Base-by-base conservation (phyloP, 2,113 vertebrate species). In the Axis porcinus region DNA sequence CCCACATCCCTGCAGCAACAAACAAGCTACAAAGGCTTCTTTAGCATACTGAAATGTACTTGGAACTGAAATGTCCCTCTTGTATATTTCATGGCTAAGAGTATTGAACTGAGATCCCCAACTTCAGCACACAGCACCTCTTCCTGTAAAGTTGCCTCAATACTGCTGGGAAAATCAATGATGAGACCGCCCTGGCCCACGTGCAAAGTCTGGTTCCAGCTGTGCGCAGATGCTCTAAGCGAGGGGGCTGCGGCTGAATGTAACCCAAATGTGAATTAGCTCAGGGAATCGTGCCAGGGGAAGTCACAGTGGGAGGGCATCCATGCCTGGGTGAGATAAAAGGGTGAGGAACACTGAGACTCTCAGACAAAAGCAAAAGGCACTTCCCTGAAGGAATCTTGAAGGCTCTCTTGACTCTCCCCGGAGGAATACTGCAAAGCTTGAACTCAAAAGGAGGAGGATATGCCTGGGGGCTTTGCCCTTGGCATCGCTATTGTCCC, bases 391-490 rank as follows among this genome's bases (percentile, higher is more conserved):
- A 21, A 64, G 60, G 79, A 30, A 78, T 50, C 55, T 1, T 12
- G 58, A 70, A 58, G 25, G 28, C 8, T 83, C 74, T 50, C 47
- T 28, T 0, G 28, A 36, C 45, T 76, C 54, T 17, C 74, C 25
- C 13, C 36, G 54, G 54, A 43, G 2, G 28, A 36, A 9, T 14
- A 7, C 1, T 28, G 21, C 30, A 62, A 91, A 57, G 30, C 3
- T 23, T 6, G 4, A 30, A 23, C 25, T 55, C 36, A 30, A 40
- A 84, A 45, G 4, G 19, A 47, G 47, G 27, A 17, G 36, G 47
- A 7, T 2, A 23, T 19, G 2, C 16, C 30, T 0, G 0, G 30
- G 25, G 43, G 28, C 12, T 40, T 40, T 3, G 3, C 21, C 36
- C 10, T n/a, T 30, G 45, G 52, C 27, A 45, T 62, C 54, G 30